Conservation (phyloP, 2,888 invertebrate genomes). For the Heliconius aoede region DNA sequence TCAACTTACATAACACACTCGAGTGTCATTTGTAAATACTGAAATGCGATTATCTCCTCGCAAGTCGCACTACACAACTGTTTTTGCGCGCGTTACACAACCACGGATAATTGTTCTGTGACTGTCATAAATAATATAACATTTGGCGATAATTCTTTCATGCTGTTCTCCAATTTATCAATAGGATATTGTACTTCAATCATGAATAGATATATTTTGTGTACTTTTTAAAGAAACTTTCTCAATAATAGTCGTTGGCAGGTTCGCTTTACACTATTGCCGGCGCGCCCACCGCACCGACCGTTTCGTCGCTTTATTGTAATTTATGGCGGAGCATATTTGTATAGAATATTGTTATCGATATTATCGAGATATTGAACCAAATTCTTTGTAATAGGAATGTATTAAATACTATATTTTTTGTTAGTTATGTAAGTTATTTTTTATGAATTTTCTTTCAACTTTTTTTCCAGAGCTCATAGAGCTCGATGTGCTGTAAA, state of each 20-base stretch:
- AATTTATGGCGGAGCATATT: slow-evolving; percentile 44
- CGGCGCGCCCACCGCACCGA: slow-evolving; percentile 43
- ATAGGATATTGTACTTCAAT: background rate
- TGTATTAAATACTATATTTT: background rate
- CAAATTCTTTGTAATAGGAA: slow-evolving; percentile 7
- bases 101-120: background rate
- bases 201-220: background rate
- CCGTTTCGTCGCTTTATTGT: slow-evolving; percentile 43
- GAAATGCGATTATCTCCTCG: slow-evolving; percentile 20
- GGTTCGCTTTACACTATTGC: slow-evolving; percentile 32
- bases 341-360: slow-evolving; percentile 14
- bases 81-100: slow-evolving; percentile 6
- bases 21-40: slow-evolving; percentile 15
- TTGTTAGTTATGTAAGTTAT: background rate
- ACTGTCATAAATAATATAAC: background rate
- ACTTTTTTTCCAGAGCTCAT: background rate
- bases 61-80: background rate
- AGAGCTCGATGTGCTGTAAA: too few species aligned
- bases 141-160: background rate
- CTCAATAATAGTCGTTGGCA: slow-evolving; percentile 8
- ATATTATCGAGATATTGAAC: slow-evolving; percentile 27
- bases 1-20: slow-evolving; percentile 19
- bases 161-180: background rate
- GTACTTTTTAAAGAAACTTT: slow-evolving; percentile 5
- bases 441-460: background rate